A percentile compares a stretch with the other conserved stretches of the same genome.
Conservation (phyloP, 2,113 vertebrate genomes). For the Camelus dromedarius region DNA sequence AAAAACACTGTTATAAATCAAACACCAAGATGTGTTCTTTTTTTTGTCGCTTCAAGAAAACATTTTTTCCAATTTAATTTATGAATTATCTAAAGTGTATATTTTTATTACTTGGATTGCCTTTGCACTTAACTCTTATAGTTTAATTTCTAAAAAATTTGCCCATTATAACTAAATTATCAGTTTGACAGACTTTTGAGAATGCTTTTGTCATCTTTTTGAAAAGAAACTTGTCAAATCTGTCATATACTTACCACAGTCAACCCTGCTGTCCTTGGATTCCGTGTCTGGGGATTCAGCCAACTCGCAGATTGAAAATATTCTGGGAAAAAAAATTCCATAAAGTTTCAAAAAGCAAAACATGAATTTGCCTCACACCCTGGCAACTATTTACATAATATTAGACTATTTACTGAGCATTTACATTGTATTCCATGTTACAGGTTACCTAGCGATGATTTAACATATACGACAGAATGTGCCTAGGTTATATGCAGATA, state of each 20-base stretch:
- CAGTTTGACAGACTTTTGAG: conserved; percentile 6
- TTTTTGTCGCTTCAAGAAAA: conserved; percentile 37
- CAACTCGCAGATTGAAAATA: background rate
- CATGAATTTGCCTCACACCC: background rate
- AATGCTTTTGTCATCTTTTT: conserved; percentile 49
- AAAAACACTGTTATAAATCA: background rate
- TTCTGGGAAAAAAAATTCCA: background rate
- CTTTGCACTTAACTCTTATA: conserved; percentile 49
- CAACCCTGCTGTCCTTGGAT: background rate
- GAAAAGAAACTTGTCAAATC: conserved; percentile 41
- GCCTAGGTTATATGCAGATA: background rate
- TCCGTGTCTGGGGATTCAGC: background rate
- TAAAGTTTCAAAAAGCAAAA: background rate
- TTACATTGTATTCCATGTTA: background rate
- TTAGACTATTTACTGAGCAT: background rate
- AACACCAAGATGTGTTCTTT: background rate
- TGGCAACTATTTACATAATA: background rate
- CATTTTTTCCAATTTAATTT: conserved; percentile 59
- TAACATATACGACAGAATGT: background rate
- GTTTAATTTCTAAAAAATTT: conserved; percentile 49
- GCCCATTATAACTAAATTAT: conserved; percentile 43
- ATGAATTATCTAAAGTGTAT: conserved; percentile 39
- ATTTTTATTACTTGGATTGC: conserved; percentile 56
- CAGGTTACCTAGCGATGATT: background rate
- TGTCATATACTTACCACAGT: background rate